Percentiles rank a stretch among this genome's conserved stretches.
Evolutionary conservation across 2,888 invertebrate species (phyloP).

Genomic region (Argynnis bischoffii): DNA sequence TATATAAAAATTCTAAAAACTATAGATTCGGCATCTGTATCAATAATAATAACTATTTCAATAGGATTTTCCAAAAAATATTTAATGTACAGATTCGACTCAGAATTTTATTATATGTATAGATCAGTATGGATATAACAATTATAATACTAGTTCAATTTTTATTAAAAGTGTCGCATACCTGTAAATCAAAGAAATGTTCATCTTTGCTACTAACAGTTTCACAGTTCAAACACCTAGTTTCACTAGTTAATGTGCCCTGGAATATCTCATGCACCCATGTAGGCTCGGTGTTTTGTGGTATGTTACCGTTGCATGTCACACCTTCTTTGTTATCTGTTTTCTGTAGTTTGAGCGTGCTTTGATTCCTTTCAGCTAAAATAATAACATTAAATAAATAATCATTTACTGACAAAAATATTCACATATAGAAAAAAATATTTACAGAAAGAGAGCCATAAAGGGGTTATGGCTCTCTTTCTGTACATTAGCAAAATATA

Average conservation of each 20-base stretch:
- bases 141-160: not conserved
- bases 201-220: conserved; percentile 99
- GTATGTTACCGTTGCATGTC: conserved; percentile 66
- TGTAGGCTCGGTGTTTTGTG: conserved; percentile 90
- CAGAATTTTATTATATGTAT: too few species aligned
- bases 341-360: conserved; percentile 84
- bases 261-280: conserved; percentile 99
- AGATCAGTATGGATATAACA: too few species aligned
- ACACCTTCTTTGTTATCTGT: conserved; percentile 67
- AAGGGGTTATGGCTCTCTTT: too few species aligned
- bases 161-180: conserved; percentile 35
- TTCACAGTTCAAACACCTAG: conserved; percentile 99
- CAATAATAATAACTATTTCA: too few species aligned
- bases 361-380: conserved; percentile 89
- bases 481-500: too few species aligned
- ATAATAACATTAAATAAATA: conserved; percentile 31
- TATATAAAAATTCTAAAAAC: too few species aligned
- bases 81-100: too few species aligned
- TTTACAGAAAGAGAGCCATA: too few species aligned
- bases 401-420: not conserved
- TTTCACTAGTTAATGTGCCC: conserved; percentile 99
- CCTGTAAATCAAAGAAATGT: conserved; percentile 98
- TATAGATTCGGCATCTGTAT: too few species aligned
- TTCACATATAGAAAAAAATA: not conserved
- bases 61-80: too few species aligned